Base-by-base conservation (phyloP, 1,140 invertebrate genomes). In the Phenacoccus solenopsis region DNA sequence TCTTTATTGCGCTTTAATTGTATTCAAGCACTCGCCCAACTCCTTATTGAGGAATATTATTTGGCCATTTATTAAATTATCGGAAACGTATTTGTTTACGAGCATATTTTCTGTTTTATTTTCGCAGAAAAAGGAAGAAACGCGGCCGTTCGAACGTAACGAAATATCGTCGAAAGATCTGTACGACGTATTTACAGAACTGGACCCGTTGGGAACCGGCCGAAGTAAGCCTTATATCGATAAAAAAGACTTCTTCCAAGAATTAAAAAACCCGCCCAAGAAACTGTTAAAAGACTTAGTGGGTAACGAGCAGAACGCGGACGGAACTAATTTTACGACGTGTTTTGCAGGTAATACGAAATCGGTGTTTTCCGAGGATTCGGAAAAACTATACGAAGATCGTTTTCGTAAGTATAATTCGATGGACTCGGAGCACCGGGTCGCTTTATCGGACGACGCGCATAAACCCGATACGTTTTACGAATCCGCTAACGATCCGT, bases 161-260 rank as follows among this genome's bases (percentile, higher is more conserved):
- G 38, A 49, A 49, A 49, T 49, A 2, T 5, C 59, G 5, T 9
- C 59, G 22, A 64, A 64, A 64, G 70, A 69, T 13, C 69, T 72
- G n/a, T 75, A 74, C 70, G 91, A 93, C 82, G 89, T 94, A 73
- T 95, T 95, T 81, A 93, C 90, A 32, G 92, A 94, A 79, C 81
- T 95, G 79, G 93, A 96, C 84, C 92, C 93, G 69, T 80, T 96
- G 76, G 91, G 92, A 76, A 93, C 90, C 73, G 91, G 92, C 74
- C 84, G 88, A 78, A 91, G 86, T 80, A 90, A 90, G 80, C 92
- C 93, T 59, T 95, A 93, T 81, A 85, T 95, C 75, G 92, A 96
- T 83, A 93, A 93, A 81, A 94, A 94, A 84, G 90, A 93, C 78
- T 95, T 96, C 81, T 96, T 96, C 83, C 90, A 93, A 81, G 90